Conservation (phyloP, 1,140 invertebrate species). For the Nasonia vitripennis region DNA sequence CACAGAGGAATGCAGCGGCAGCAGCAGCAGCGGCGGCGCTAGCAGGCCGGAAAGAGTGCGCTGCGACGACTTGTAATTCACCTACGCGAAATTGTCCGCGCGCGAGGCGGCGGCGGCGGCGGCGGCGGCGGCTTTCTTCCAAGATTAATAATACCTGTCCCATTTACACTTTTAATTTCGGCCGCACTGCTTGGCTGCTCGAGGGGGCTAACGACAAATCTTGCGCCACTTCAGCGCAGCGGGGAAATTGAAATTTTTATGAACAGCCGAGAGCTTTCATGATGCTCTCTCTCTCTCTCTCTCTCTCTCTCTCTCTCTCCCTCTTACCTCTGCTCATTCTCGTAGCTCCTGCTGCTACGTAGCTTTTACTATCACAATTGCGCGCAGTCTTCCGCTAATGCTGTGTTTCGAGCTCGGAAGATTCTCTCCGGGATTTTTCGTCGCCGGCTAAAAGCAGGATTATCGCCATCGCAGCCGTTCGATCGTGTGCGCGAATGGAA, state of each 20-base stretch:
- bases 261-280: neutral
- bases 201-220: neutral
- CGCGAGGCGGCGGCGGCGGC: no score
- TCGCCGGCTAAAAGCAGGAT: neutral
- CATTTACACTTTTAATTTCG: constrained; percentile 37
- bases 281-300: neutral
- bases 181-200: neutral
- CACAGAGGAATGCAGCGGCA: no score
- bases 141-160: constrained; percentile 26
- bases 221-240: neutral
- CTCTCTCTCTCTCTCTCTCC: neutral
- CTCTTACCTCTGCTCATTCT: neutral
- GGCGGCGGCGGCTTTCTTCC: neutral
- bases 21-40: no score
- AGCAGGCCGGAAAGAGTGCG: neutral
- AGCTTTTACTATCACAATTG: no score
- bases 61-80: constrained; percentile 7
- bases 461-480: neutral
- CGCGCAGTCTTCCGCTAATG: no score
- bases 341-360: no score
- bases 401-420: no score
- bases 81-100: constrained; percentile 9
- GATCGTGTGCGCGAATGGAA: neutral
- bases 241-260: constrained; percentile 24
- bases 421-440: no score